Conservation (phyloP, 2,797 vertebrate genomes). For the Pteronotus mesoamericanus region DNA sequence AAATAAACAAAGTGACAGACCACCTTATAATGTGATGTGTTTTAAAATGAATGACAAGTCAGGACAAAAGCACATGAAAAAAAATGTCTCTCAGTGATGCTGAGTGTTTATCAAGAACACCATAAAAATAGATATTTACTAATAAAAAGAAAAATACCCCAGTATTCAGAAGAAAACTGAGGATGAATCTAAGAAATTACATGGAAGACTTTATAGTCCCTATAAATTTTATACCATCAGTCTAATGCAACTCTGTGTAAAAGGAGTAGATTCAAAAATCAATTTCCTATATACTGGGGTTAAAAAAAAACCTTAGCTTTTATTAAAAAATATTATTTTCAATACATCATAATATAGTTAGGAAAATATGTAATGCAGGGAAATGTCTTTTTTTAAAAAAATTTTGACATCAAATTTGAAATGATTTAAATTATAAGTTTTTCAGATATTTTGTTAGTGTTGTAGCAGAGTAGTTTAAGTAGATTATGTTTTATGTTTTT, state of each 20-base stretch:
- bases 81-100: not conserved
- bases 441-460: not conserved
- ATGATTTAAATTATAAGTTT: not conserved
- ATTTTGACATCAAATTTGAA: not conserved
- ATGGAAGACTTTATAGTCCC: not conserved
- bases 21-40: not conserved
- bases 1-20: constrained; percentile 50
- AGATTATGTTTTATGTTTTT: not conserved
- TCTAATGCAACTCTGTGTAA: not conserved
- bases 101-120: not conserved
- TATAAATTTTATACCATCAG: not conserved
- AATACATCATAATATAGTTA: not conserved
- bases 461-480: not conserved
- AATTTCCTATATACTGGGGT: not conserved
- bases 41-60: constrained; percentile 42
- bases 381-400: not conserved
- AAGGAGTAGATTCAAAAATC: not conserved
- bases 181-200: not conserved
- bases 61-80: not conserved
- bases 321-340: not conserved
- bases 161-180: not conserved
- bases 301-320: not conserved
- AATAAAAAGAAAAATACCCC: not conserved
- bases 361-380: not conserved
- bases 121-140: not conserved